A percentile compares a stretch with the other conserved stretches of the same genome.
Evolutionary conservation across 2,888 invertebrate genomes (phyloP).

Genomic region (Cynaeus angustus): DNA sequence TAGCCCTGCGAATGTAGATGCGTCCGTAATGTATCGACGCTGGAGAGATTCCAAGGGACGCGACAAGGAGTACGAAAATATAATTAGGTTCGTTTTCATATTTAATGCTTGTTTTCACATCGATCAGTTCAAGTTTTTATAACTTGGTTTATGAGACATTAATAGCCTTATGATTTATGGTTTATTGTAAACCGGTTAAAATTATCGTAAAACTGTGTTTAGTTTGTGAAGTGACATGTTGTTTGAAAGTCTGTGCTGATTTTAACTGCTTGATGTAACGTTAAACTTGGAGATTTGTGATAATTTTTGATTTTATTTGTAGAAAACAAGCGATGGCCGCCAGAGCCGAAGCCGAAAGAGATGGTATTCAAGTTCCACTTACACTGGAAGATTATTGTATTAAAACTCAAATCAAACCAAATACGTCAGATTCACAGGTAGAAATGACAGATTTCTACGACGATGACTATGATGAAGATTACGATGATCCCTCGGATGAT

Average conservation of each 20-base stretch:
- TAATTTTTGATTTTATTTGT: slow-evolving; percentile 54
- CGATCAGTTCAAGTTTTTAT: too few relatives aligned
- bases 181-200: too few relatives aligned
- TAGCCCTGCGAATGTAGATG: slow-evolving; percentile 99
- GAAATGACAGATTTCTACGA: slow-evolving; percentile 98
- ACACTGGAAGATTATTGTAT: slow-evolving; percentile 99
- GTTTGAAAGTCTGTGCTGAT: too few relatives aligned
- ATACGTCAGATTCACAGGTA: slow-evolving; percentile 84
- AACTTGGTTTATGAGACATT: too few relatives aligned
- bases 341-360: slow-evolving; percentile 95
- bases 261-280: too few relatives aligned
- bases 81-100: slow-evolving; percentile 84
- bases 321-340: slow-evolving; percentile 98
- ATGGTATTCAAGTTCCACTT: slow-evolving; percentile 96
- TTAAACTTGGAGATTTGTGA: too few relatives aligned
- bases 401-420: slow-evolving; percentile 91
- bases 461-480: slow-evolving; percentile 91
- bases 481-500: slow-evolving; percentile 79
- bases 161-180: too few relatives aligned
- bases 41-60: slow-evolving; percentile 99
- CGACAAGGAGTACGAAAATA: slow-evolving; percentile 99
- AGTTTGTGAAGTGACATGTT: too few relatives aligned
- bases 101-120: too few relatives aligned
- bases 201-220: too few relatives aligned
- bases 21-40: slow-evolving; percentile 98